A percentile compares a stretch with the other conserved stretches of the same genome.
phyloP scores from a whole-genome alignment of 2,888 invertebrate species.

The Drosophila neonasuta region DNA sequence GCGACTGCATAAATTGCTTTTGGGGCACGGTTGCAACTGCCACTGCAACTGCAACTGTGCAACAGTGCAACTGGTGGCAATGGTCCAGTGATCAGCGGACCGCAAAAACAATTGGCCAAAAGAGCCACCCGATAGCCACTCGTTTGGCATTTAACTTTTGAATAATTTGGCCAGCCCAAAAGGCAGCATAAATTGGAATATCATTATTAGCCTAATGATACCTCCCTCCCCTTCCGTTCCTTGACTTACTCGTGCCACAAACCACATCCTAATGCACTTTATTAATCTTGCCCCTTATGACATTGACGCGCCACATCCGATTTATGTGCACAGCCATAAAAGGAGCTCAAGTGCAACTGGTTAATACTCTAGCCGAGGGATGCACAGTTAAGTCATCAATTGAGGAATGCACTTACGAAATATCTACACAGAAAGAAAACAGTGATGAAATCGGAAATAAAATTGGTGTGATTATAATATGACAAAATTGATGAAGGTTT shows the following conservation, averaged over 20 bases:
- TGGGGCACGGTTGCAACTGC: conserved; percentile 14
- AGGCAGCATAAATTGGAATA: conserved; percentile 61
- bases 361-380: not conserved
- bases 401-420: not conserved
- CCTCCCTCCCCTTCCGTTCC: not conserved
- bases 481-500: too few relatives aligned
- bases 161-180: conserved; percentile 58
- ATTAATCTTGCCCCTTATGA: conserved; percentile 26
- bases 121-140: conserved; percentile 18
- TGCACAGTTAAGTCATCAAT: not conserved
- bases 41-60: conserved; percentile 15
- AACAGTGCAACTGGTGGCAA: conserved; percentile 59
- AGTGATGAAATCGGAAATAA: too few relatives aligned
- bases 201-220: conserved; percentile 56
- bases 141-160: conserved; percentile 57
- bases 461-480: too few relatives aligned
- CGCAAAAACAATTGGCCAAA: conserved; percentile 57
- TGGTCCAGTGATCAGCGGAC: conserved; percentile 61
- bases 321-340: conserved; percentile 27
- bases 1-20: conserved; percentile 45
- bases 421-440: not conserved
- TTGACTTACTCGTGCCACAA: too few relatives aligned
- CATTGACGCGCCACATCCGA: conserved; percentile 57
- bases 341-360: conserved; percentile 50
- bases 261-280: conserved; percentile 21